These are phyloP conservation scores for Gisinianus flammeolus DNA, from an alignment of 2,888 invertebrate species.

Conservation along the genomic window DNA sequence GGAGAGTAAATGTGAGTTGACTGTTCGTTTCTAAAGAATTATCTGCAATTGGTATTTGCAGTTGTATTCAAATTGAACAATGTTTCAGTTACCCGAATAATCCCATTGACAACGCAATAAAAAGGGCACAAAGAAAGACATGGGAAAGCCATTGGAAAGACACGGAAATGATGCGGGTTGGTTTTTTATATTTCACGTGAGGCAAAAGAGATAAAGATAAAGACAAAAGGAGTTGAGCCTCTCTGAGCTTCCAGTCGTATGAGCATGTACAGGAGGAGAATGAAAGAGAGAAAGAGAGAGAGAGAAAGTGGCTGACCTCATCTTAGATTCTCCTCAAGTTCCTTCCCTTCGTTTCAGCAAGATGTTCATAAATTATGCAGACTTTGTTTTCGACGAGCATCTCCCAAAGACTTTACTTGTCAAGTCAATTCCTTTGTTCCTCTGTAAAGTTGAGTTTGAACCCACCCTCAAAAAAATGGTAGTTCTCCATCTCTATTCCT, in stretches of 20 bases:
- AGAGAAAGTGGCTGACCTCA: conserved; percentile 1
- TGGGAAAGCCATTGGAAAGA: background rate
- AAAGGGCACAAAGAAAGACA: background rate
- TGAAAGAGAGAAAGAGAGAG: background rate
- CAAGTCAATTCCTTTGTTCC: conserved; percentile 14
- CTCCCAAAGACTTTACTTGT: background rate
- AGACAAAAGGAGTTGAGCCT: background rate
- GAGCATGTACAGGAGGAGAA: background rate
- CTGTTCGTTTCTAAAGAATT: no score
- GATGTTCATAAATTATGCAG: conserved; percentile 20
- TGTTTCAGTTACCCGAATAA: no score
- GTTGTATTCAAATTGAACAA: no score
- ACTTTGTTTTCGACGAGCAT: background rate
- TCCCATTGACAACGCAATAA: background rate
- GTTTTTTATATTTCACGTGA: background rate
- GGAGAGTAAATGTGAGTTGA: no score
- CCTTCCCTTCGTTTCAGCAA: background rate
- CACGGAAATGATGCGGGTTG: background rate
- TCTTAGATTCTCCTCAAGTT: conserved; percentile 9
- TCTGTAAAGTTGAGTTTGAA: background rate
- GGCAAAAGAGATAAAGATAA: background rate
- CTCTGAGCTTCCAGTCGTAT: no score
- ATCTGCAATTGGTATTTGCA: no score
- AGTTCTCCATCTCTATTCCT: background rate
- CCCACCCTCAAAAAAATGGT: background rate